Base-by-base conservation (phyloP, 92 coral and sea anemone genomes). In the Micromussa lordhowensis region DNA sequence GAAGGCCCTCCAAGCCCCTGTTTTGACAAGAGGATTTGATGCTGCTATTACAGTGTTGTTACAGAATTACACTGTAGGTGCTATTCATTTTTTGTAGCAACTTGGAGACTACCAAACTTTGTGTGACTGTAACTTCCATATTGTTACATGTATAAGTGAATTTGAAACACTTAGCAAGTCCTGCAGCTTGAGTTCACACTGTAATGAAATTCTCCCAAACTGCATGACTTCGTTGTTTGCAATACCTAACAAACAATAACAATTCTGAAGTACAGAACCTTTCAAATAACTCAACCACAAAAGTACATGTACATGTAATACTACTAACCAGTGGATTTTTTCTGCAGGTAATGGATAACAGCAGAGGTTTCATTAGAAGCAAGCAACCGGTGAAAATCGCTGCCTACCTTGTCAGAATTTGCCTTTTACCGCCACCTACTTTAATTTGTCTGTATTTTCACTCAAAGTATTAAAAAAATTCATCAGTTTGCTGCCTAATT, bases 151-250 rank as follows among this genome's bases (percentile, higher is more conserved):
- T 75, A 75, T 48, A 75, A 75, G 80, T 75, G 40, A 75, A 75
- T 75, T 75, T 75, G 80, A 75, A 75, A 75, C 80, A 75, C 80
- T 75, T 75, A 40, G 79, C 38, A 75, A 76, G 19, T 76, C 80
- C 80, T 76, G 80, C 80, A 76, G 80, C 80, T 76, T 44, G 80
- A 76, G 80, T 76, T 76, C 80, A 77, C 81, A 77, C 81, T 77
- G 82, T 79, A 79, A 79, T 79, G 82, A 79, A 79, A 77, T 77
- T 77, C 81, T 77, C 81, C 81, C 81, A 79, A 79, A 79, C 70
- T 79, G 83, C 70, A 57, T 79, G 82, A 79, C 49, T 79, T 79
- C 29, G 82, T 57, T 57, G 70, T 57, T 57, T 79, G 70, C 68
- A 31, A 55, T 79, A 79, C 68, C 68, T 61, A 61, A 61, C 30